These are phyloP conservation scores for Drosophila emarginata DNA, from an alignment of 2,888 invertebrate genomes.

Conservation along the genomic window DNA sequence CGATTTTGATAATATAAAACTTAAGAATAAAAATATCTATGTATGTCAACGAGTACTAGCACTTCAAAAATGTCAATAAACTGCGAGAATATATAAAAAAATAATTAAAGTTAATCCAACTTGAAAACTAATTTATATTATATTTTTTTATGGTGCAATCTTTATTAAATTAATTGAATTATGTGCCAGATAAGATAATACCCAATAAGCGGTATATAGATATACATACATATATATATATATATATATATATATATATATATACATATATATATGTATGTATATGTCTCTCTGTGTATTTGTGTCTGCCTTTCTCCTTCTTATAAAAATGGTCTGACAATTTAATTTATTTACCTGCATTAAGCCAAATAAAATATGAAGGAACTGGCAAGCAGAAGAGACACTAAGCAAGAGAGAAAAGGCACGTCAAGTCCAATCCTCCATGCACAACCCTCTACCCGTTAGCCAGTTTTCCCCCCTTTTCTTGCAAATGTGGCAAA, in stretches of 20 bases:
- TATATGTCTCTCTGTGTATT: not conserved
- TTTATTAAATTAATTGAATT: constrained; percentile 1
- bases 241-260: constrained; percentile 6
- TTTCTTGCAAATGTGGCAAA: constrained; percentile 28
- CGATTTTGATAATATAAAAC: no score
- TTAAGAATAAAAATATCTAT: no score
- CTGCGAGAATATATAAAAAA: no score
- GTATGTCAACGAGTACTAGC: no score
- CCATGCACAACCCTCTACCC: constrained; percentile 10
- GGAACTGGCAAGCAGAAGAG: constrained; percentile 17
- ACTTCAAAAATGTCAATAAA: no score
- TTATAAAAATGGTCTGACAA: constrained; percentile 34
- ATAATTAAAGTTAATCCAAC: not conserved
- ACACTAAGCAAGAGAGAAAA: constrained; percentile 7
- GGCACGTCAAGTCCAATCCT: constrained; percentile 27
- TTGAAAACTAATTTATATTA: constrained; percentile 8
- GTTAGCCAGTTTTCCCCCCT: not conserved
- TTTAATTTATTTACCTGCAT: constrained; percentile 55
- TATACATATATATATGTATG: not conserved
- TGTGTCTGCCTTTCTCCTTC: constrained; percentile 24
- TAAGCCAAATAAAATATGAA: constrained; percentile 41
- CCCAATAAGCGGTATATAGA: constrained; percentile 1
- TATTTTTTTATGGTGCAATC: not conserved
- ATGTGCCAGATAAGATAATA: constrained; percentile 13
- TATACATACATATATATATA: constrained; percentile 12